A percentile compares a stretch with the other conserved stretches of the same genome.
phyloP scores from a whole-genome alignment of 2,888 invertebrate species.

The Drosophila siamana region DNA sequence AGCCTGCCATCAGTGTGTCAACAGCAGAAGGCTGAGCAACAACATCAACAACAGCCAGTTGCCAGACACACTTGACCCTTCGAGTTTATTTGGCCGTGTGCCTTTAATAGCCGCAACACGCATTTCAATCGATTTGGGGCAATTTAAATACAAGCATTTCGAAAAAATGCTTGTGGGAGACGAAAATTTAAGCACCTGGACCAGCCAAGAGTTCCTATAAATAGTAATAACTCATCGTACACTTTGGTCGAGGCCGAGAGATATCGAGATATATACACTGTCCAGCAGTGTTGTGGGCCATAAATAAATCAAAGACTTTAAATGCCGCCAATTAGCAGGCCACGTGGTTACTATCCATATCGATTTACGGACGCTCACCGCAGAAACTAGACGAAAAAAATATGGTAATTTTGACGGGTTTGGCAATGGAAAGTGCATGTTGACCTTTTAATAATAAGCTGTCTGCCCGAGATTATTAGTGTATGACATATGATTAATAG shows the following conservation, averaged over 20 bases:
- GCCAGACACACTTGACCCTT: constrained; percentile 40
- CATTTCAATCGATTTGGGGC: constrained; percentile 22
- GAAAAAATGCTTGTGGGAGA: constrained; percentile 18
- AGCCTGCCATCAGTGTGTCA: constrained; percentile 39
- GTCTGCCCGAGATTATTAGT: neutral
- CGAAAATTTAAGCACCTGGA: constrained; percentile 36
- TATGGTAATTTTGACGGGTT: constrained; percentile 30
- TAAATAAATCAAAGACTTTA: constrained; percentile 58
- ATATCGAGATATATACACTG: constrained; percentile 36
- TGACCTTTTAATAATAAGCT: constrained; percentile 17
- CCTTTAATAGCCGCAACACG: constrained; percentile 4
- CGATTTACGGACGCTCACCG: constrained; percentile 42
- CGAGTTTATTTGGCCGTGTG: constrained; percentile 27
- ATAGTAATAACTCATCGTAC: constrained; percentile 32
- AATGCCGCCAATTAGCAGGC: constrained; percentile 43
- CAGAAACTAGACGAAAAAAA: constrained; percentile 10
- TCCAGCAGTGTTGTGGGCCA: constrained; percentile 40
- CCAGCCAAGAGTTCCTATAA: constrained; percentile 36
- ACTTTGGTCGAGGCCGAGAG: constrained; percentile 1
- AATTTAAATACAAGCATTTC: constrained; percentile 4
- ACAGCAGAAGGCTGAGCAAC: constrained; percentile 21
- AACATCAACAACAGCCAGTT: constrained; percentile 36
- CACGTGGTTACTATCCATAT: constrained; percentile 44
- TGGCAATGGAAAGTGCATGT: constrained; percentile 26
- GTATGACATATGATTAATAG: neutral